Base-by-base conservation (phyloP, 2,888 invertebrate genomes). In the Brachyptera risi region DNA sequence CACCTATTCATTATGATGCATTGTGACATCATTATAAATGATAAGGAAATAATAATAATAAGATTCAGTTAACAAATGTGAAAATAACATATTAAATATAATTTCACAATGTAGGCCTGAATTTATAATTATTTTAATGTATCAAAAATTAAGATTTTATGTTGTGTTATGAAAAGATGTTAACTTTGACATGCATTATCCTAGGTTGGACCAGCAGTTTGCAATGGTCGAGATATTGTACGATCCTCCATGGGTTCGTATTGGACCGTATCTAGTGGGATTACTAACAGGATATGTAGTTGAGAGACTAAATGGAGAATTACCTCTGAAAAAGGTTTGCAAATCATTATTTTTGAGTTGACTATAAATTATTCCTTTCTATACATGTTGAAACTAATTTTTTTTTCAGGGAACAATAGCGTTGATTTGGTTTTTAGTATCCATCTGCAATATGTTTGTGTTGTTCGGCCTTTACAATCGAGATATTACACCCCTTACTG, bases 401-500 rank as follows among this genome's bases (percentile, higher is more conserved):
- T 38, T 19, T 19, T 71, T 71, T 40, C 67, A 76, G 76, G 67
- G 60, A 61, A 68, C 65, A 5, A 11, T 72, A 26, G 35, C 68
- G 5, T 5, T 68, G 15, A 68, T 71, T 11, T 79, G 79, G 79
- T 67, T 68, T 1, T 17, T 75, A 3, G 75, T 75, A 38, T 73
- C 76, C 35, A 56, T 71, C 0, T 70, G 78, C 60, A 78, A 76
- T 64, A 59, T 78, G 24, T 67, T 71, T 58, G 73, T 77, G 37
- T 71, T 80, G 17, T 79, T 79, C 65, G 75, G 76, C 1, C 62
- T 77, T 1, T 73, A 69, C 37, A 70, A 35, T 5, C 73, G 77
- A 26, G 73, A 78, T 60, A 69, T 82, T 64, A 74, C 80, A 0
- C 70, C 78, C 0, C 60, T 78, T 7, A 66, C 74, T 40, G 75